A percentile compares a stretch with the other conserved stretches of the same genome.
Evolutionary conservation across 2,888 invertebrate species (phyloP).

Genomic region (Dromius quadrimaculatus): DNA sequence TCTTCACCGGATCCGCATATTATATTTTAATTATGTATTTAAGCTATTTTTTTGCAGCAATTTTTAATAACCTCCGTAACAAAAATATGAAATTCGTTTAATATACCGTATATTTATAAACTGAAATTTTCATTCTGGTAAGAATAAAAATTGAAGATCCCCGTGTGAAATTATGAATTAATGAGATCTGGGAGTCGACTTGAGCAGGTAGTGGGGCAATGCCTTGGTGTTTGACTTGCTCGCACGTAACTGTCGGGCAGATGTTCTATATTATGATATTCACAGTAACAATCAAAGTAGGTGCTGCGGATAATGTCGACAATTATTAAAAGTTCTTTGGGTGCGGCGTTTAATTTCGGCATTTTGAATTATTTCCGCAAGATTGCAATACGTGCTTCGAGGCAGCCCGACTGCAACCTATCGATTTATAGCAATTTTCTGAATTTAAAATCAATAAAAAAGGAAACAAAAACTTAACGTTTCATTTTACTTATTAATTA

Average conservation of each 20-base stretch:
- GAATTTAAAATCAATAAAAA: slow-evolving; percentile 28
- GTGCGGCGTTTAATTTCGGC: slow-evolving; percentile 37
- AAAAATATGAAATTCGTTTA: slow-evolving; percentile 36
- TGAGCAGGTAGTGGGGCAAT: slow-evolving; percentile 11
- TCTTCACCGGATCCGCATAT: no score
- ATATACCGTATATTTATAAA: slow-evolving; percentile 44
- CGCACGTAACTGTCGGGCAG: slow-evolving; percentile 31
- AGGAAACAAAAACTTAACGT: neutral
- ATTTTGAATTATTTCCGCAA: slow-evolving; percentile 34
- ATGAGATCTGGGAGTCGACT: slow-evolving; percentile 14
- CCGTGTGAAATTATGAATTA: slow-evolving; percentile 39
- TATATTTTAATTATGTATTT: slow-evolving; percentile 16
- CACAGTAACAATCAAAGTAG: slow-evolving; percentile 40
- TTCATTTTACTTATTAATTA: slow-evolving; percentile 5
- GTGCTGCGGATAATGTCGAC: slow-evolving; percentile 29
- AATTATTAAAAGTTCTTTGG: slow-evolving; percentile 34
- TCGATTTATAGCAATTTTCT: slow-evolving; percentile 28
- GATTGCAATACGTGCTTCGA: slow-evolving; percentile 26
- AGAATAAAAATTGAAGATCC: slow-evolving; percentile 42
- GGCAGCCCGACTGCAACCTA: slow-evolving; percentile 8
- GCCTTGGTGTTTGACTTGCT: slow-evolving; percentile 13
- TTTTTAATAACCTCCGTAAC: slow-evolving; percentile 28
- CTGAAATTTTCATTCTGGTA: slow-evolving; percentile 41
- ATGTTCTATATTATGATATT: slow-evolving; percentile 29
- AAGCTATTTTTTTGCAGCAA: slow-evolving; percentile 7